Evolutionary conservation across 1,140 invertebrate genomes (phyloP), one percentile per base, ranked within the genome.

Genomic region (Dendrolimus punctatus): DNA sequence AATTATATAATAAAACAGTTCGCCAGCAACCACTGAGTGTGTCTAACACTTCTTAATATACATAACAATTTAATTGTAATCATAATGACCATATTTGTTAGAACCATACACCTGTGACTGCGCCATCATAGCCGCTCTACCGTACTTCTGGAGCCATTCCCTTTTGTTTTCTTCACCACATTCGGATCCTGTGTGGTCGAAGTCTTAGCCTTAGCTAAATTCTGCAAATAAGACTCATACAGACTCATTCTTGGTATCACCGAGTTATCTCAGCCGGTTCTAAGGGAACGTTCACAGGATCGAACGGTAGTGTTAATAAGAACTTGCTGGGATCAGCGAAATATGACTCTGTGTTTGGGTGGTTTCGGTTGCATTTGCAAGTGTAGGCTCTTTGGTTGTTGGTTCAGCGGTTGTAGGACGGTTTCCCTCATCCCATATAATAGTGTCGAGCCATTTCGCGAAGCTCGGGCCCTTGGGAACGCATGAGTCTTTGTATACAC

Each of bases 141-240:
- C 72, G 37, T 64, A 78, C 39, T 73, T 72, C 43, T 68, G 46
- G 3, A 79, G 6, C 73, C 71, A 73, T 10, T 62, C 59, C 44
- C 61, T 64, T 38, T 69, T 76, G 10, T 67, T 52, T 6, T 68
- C 58, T 8, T 64, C 58, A 64, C 23, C 23, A 23, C 23, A 37
- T 60, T 61, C 0, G 71, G 68, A 5, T 66, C 71, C 5, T 51
- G 49, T 0, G 73, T 74, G 0, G 80, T 80, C 0, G 77, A 74
- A 0, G 77, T 79, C 45, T 67, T 80, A 0, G 66, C 54, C 37
- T 46, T 67, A 0, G 66, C 70, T 39, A 80, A 47, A 55, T 69
- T 85, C 40, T 80, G 73, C 5, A 85, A 56, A 53, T 85, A 85
- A 0, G 82, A 77, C 46, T 85, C 82, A 36, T 85, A 85, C 3